phyloP scores from a whole-genome alignment of 2,113 vertebrate genomes.

The Mustela nigripes region DNA sequence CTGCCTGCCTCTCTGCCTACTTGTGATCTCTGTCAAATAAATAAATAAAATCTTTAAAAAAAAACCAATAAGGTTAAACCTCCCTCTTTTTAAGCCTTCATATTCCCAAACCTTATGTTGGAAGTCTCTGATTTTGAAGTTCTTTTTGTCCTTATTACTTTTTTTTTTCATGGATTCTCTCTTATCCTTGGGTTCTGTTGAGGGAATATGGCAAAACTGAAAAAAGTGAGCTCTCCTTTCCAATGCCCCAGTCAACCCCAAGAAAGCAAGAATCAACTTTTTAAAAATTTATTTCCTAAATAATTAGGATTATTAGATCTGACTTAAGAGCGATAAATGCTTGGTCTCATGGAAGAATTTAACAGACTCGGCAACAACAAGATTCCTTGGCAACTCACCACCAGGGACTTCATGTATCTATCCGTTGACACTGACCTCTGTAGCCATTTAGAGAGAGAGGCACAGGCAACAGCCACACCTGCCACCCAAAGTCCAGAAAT shows the following conservation, averaged over 20 bases:
- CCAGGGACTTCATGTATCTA: not conserved
- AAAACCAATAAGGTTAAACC: constrained; percentile 6
- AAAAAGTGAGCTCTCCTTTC: constrained; percentile 42
- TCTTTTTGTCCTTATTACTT: not conserved
- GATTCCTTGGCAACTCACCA: not conserved
- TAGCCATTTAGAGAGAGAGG: constrained; percentile 12
- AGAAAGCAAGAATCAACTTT: not conserved
- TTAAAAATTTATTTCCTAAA: too few relatives aligned
- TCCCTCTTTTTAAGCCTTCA: not conserved
- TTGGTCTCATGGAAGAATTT: not conserved
- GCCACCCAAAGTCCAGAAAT: not conserved
- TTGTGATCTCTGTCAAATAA: too few relatives aligned
- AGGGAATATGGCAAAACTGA: not conserved
- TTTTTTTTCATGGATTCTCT: not conserved
- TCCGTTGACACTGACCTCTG: constrained; percentile 2
- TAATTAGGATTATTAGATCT: constrained; percentile 20
- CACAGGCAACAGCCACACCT: not conserved
- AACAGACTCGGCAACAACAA: not conserved
- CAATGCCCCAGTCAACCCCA: not conserved
- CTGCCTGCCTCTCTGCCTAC: too few relatives aligned
- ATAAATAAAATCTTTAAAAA: too few relatives aligned
- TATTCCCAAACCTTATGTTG: not conserved
- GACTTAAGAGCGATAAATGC: constrained; percentile 29
- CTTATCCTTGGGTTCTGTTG: constrained; percentile 9
- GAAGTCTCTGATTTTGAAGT: constrained; percentile 40